Conservation (phyloP, 2,113 vertebrate species). For the Anolis sagrei region DNA sequence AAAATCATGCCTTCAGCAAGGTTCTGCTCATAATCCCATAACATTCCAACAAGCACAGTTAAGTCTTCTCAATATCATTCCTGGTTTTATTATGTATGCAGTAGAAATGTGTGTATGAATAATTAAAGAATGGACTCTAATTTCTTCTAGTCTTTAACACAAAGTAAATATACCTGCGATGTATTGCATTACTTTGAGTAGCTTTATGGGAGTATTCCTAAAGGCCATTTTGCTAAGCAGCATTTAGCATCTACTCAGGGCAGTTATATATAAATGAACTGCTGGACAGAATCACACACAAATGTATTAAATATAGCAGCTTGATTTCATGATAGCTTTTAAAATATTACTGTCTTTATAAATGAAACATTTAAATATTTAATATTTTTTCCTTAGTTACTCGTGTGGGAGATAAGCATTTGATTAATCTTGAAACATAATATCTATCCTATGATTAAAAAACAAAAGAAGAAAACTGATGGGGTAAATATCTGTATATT, state of each 20-base stretch:
- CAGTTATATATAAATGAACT: conserved; percentile 83
- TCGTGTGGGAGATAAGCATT: conserved; percentile 58
- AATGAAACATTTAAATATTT: conserved; percentile 75
- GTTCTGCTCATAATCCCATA: conserved; percentile 48
- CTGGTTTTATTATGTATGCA: conserved; percentile 64
- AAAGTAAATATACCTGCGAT: conserved; percentile 71
- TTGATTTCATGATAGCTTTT: conserved; percentile 79
- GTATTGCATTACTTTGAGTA: conserved; percentile 77
- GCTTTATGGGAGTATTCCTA: conserved; percentile 77
- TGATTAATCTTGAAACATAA: conserved; percentile 50
- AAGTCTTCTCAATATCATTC: conserved; percentile 65
- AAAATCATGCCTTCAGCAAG: conserved; percentile 65
- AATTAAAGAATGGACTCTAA: conserved; percentile 59
- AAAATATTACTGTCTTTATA: conserved; percentile 79
- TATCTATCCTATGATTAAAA: conserved; percentile 45
- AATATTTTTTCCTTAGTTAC: conserved; percentile 78
- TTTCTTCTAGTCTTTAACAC: conserved; percentile 61
- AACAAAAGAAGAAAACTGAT: background rate
- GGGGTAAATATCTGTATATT: conserved; percentile 43
- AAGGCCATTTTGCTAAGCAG: conserved; percentile 76
- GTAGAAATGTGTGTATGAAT: conserved; percentile 51
- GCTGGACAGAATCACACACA: conserved; percentile 79
- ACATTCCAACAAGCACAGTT: conserved; percentile 71
- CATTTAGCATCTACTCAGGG: conserved; percentile 85
- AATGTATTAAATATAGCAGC: conserved; percentile 78